Conservation (phyloP, 1,140 invertebrate genomes). For the Chrysopa pallens region DNA sequence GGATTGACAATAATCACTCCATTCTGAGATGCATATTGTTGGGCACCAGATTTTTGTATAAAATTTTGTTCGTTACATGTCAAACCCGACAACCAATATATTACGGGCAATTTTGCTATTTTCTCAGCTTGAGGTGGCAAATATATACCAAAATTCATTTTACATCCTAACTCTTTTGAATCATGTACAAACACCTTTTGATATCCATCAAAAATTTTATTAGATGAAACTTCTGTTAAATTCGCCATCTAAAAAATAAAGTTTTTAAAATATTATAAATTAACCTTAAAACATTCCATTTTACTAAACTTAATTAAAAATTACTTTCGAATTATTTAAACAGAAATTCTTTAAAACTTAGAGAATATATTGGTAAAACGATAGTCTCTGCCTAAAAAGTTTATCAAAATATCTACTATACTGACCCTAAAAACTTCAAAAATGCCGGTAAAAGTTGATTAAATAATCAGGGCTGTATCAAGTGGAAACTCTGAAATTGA, state of each 20-base stretch:
- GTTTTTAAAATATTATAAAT: constrained; percentile 1
- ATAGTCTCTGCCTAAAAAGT: too few relatives aligned
- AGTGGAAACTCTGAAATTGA: too few relatives aligned
- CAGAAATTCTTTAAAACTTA: too few relatives aligned
- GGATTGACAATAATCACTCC: constrained; percentile 76
- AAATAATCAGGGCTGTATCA: too few relatives aligned
- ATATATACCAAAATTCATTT: constrained; percentile 87
- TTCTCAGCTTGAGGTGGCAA: constrained; percentile 63
- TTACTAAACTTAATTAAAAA: too few relatives aligned
- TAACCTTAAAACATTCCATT: too few relatives aligned
- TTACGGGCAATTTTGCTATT: constrained; percentile 52
- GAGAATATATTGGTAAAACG: too few relatives aligned
- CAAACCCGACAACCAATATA: constrained; percentile 89
- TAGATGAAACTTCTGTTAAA: constrained; percentile 42
- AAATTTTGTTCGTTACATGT: constrained; percentile 95
- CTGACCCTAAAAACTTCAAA: too few relatives aligned
- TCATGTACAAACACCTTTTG: constrained; percentile 76
- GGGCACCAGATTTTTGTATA: constrained; percentile 85
- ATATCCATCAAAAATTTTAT: constrained; percentile 60
- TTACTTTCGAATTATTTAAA: too few relatives aligned
- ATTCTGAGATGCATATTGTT: constrained; percentile 64
- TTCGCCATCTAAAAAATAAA: constrained; percentile 17
- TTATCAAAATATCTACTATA: too few relatives aligned
- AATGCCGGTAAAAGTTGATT: too few relatives aligned
- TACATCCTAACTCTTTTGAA: constrained; percentile 63